Conservation (phyloP, 1,140 invertebrate genomes). For the Eupeodes corollae region DNA sequence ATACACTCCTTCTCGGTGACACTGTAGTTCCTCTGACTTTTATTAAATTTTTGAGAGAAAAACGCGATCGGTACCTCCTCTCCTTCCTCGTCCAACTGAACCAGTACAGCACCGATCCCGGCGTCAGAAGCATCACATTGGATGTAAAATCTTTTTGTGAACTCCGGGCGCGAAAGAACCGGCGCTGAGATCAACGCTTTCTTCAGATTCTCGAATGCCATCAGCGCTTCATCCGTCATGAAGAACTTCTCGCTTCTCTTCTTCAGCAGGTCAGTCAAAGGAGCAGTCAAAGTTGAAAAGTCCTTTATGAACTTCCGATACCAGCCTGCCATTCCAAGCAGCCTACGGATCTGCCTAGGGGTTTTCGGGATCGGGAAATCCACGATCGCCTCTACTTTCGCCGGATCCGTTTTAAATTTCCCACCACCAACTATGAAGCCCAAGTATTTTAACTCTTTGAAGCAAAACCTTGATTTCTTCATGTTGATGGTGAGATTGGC, state of each 20-base stretch:
- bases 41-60: conserved; percentile 6
- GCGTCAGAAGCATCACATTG: too few relatives aligned
- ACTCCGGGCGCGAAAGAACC: too few relatives aligned
- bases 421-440: background rate
- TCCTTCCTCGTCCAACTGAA: conserved; percentile 16
- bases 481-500: conserved; percentile 37
- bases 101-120: too few relatives aligned
- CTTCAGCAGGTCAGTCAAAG: too few relatives aligned
- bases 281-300: too few relatives aligned
- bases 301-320: background rate
- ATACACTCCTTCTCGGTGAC: conserved; percentile 40
- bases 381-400: conserved; percentile 10
- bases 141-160: too few relatives aligned
- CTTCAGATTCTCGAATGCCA: too few relatives aligned
- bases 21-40: conserved; percentile 25
- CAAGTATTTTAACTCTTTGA: conserved; percentile 7
- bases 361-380: conserved; percentile 5
- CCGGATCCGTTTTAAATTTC: conserved; percentile 5
- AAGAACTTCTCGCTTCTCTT: too few relatives aligned
- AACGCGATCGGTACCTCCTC: conserved; percentile 21
- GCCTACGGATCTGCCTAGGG: background rate
- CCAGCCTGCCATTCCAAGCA: background rate
- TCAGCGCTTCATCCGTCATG: background rate
- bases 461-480: conserved; percentile 34
- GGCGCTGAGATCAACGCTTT: too few relatives aligned